A percentile compares a stretch with the other conserved stretches of the same genome.
These are phyloP conservation scores for Porites divaricata DNA, from an alignment of 92 coral and sea anemone species.

Conservation along the genomic window DNA sequence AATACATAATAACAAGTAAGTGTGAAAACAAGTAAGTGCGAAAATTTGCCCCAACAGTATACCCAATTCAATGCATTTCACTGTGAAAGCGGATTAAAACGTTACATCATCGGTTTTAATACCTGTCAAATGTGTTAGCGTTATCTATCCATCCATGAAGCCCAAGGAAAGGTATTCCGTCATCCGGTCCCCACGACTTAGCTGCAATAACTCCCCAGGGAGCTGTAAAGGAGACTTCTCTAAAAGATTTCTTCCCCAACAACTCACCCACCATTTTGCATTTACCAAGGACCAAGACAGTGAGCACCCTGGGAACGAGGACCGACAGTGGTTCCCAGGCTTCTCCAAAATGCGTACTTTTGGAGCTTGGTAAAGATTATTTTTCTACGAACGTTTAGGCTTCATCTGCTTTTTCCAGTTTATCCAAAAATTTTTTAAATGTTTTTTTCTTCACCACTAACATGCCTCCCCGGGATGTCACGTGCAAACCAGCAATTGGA, in stretches of 20 bases:
- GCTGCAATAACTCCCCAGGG: constrained; percentile 83
- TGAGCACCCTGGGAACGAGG: neutral
- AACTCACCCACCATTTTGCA: constrained; percentile 10
- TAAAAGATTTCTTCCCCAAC: neutral
- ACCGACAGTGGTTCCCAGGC: neutral
- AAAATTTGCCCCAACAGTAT: no score
- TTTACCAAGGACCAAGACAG: neutral
- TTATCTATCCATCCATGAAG: constrained; percentile 86
- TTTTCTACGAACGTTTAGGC: no score
- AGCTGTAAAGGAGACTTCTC: constrained; percentile 50
- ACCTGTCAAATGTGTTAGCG: constrained; percentile 73
- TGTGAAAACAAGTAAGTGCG: no score
- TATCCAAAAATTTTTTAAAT: no score
- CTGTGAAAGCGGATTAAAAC: no score
- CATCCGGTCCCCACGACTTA: constrained; percentile 67
- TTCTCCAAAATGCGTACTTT: neutral
- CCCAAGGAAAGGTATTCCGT: constrained; percentile 70
- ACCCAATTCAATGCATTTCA: no score
- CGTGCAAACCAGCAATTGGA: no score
- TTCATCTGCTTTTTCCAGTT: no score
- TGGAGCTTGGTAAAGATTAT: neutral
- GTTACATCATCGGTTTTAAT: neutral
- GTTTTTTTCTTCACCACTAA: no score
- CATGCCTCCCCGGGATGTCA: no score
- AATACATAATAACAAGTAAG: no score